These are phyloP conservation scores for Drosophila parthenogenetica DNA, from an alignment of 2,888 invertebrate genomes.

Conservation along the genomic window DNA sequence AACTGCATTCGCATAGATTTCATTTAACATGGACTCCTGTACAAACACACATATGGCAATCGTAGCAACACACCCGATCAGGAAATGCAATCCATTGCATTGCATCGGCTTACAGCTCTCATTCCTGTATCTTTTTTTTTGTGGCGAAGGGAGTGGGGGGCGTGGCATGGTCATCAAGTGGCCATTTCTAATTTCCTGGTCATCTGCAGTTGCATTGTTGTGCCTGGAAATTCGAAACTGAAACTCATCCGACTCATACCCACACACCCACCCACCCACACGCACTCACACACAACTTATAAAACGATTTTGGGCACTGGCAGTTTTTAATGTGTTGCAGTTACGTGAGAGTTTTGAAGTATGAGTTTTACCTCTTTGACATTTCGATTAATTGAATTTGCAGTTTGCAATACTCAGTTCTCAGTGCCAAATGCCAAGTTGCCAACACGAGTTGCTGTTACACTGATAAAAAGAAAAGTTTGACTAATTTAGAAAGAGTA, in stretches of 20 bases:
- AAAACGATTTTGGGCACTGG: conserved; percentile 61
- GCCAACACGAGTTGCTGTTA: conserved; percentile 23
- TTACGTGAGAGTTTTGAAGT: conserved; percentile 16
- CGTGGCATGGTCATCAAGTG: conserved; percentile 54
- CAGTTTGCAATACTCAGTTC: conserved; percentile 43
- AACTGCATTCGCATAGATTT: conserved; percentile 53
- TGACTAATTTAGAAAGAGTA: too few species aligned
- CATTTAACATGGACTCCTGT: conserved; percentile 53
- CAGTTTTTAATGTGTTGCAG: conserved; percentile 45
- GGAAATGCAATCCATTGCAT: conserved; percentile 72
- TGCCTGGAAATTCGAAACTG: conserved; percentile 50
- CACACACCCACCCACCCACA: conserved; percentile 43
- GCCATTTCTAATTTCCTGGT: conserved; percentile 76
- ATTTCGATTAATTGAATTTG: conserved; percentile 74
- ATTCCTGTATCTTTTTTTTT: conserved; percentile 11
- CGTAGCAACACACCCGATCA: conserved; percentile 5
- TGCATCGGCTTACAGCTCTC: conserved; percentile 35
- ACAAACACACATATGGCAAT: conserved; percentile 25
- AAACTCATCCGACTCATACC: conserved; percentile 11
- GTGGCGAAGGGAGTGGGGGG: neutral
- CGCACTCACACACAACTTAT: conserved; percentile 62
- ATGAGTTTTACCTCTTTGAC: conserved; percentile 3
- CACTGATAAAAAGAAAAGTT: neutral
- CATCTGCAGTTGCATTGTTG: conserved; percentile 45
- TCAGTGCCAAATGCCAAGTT: conserved; percentile 30